Base-by-base conservation (phyloP, 2,113 vertebrate species). In the Sarotherodon lohbergeri region DNA sequence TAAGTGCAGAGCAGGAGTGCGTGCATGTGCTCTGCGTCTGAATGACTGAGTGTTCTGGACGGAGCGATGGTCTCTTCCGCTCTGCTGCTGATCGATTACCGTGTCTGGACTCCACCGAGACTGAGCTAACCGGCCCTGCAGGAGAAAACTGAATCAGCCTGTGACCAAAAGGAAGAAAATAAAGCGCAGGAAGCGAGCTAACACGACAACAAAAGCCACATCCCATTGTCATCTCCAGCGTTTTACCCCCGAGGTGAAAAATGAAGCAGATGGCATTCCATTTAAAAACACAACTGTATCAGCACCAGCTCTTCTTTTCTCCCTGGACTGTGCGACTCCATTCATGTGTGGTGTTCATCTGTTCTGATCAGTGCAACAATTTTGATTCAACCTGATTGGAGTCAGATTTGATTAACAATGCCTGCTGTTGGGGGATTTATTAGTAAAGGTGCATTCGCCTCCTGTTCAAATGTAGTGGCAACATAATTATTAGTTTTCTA, bases 71-170 rank as follows among this genome's bases (percentile, higher is more conserved):
- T 91, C 86, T 89, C 89, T 93, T 95, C 93, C 88, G 88, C 94
- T 93, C 90, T 39, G 87, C 87, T 92, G 95, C 93, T 92, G 84
- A 95, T 96, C 89, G 89, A 95, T 96, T 91, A 92, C 66, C 24
- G 3, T 71, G 90, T 94, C 92, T 92, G 92, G 88, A 88, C 88
- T 92, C 87, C 81, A 79, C 57, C 4, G 81, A 92, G 93, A 90
- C 88, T 29, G 88, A 88, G 63, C 80, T 79, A 88, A 92, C 86
- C 17, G 27, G 76, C 86, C 83, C 92, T 87, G 83, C 85, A 88
- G 89, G 92, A 88, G 83, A 55, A 81, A 87, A 92, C n/a, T 48
- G 86, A 93, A 86, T 91, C 89, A 85, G 83, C 82, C 80, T 87
- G 59, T 50, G 43, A 83, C 55, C 81, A 80, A 84, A 54, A 43